These are phyloP conservation scores for Cryptocephalus primarius DNA, from an alignment of 2,888 invertebrate genomes.

Conservation along the genomic window DNA sequence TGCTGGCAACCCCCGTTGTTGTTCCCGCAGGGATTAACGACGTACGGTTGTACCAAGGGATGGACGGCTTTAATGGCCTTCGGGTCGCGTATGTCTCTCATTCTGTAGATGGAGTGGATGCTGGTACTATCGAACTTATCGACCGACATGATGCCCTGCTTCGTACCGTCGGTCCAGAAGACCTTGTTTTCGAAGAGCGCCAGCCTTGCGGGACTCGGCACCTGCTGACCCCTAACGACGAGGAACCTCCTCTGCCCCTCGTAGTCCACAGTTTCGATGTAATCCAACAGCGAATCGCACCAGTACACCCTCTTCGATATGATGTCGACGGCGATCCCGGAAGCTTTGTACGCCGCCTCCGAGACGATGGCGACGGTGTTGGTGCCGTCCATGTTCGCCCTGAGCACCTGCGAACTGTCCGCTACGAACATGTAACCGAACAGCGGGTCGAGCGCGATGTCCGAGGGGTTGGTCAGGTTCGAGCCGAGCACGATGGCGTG, in stretches of 20 bases:
- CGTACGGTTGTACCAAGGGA: slow-evolving; percentile 59
- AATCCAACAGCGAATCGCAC: slow-evolving; percentile 92
- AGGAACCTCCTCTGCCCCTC: slow-evolving; percentile 72
- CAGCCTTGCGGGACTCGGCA: slow-evolving; percentile 75
- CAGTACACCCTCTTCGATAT: slow-evolving; percentile 85
- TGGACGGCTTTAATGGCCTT: slow-evolving; percentile 77
- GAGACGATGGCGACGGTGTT: slow-evolving; percentile 72
- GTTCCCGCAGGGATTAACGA: slow-evolving; percentile 67
- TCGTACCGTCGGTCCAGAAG: slow-evolving; percentile 86
- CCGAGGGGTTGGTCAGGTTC: slow-evolving; percentile 82
- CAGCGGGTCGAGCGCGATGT: slow-evolving; percentile 87
- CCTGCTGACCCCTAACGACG: slow-evolving; percentile 70
- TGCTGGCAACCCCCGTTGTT: slow-evolving; percentile 88
- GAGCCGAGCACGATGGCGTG: slow-evolving; percentile 87
- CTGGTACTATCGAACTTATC: slow-evolving; percentile 57
- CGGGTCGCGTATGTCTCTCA: slow-evolving; percentile 70
- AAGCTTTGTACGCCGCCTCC: slow-evolving; percentile 88
- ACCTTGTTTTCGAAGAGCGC: slow-evolving; percentile 78
- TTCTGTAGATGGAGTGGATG: slow-evolving; percentile 69
- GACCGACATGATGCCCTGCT: slow-evolving; percentile 67
- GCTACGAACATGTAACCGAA: slow-evolving; percentile 81
- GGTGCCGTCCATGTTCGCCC: slow-evolving; percentile 93
- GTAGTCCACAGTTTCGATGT: slow-evolving; percentile 93
- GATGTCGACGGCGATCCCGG: slow-evolving; percentile 85
- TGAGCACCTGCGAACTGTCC: slow-evolving; percentile 69